These are phyloP conservation scores for Aphis craccivora DNA, from an alignment of 1,140 invertebrate species.

Conservation along the genomic window DNA sequence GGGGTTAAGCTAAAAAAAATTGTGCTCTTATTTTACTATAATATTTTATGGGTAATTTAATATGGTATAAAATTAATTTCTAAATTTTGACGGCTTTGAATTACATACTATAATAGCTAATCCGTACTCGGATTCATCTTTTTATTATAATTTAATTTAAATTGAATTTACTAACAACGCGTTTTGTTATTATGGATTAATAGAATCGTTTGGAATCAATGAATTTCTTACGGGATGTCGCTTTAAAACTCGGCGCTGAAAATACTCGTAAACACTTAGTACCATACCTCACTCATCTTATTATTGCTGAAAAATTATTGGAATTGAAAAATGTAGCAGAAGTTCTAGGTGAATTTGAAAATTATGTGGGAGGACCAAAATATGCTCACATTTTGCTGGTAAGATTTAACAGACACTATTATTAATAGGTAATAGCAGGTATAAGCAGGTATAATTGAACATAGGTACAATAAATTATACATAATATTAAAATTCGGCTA, in stretches of 20 bases:
- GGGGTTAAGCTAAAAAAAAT: too few species aligned
- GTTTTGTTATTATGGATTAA: background rate
- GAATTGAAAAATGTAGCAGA: conserved; percentile 24
- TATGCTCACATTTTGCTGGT: conserved; percentile 45
- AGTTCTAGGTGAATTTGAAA: conserved; percentile 40
- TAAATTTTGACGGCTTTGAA: too few species aligned
- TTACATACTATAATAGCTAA: too few species aligned
- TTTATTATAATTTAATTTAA: background rate
- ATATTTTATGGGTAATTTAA: too few species aligned
- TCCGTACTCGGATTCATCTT: background rate
- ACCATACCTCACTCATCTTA: conserved; percentile 27
- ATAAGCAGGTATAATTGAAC: too few species aligned
- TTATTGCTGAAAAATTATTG: background rate
- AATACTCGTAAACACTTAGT: conserved; percentile 35
- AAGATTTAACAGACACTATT: background rate
- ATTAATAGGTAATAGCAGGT: too few species aligned
- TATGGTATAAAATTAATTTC: too few species aligned
- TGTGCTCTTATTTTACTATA: too few species aligned
- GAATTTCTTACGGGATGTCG: background rate
- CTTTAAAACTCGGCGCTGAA: conserved; percentile 25
- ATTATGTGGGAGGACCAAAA: conserved; percentile 43
- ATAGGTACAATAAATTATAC: too few species aligned
- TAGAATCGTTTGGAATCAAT: background rate
- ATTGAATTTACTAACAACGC: background rate
- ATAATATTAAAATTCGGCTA: too few species aligned